These are phyloP conservation scores for Gyps fulvus DNA, from an alignment of 2,113 vertebrate species.

Conservation along the genomic window DNA sequence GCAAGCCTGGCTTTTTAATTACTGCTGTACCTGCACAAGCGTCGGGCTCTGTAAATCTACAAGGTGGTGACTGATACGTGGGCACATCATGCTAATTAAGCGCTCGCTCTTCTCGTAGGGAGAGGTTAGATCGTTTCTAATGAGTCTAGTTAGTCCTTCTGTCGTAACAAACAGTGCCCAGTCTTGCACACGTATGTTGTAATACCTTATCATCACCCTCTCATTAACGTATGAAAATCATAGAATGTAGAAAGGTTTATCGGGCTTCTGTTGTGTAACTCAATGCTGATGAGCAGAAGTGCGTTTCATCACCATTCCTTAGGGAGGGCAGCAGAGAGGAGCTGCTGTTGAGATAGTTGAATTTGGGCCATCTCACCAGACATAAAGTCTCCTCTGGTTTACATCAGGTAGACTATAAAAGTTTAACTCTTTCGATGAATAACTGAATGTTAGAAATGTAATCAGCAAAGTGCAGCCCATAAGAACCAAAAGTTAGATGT, in stretches of 20 bases:
- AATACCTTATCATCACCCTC: constrained; percentile 59
- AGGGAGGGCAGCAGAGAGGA: not conserved
- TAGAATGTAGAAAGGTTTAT: constrained; percentile 14
- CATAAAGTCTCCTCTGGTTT: not conserved
- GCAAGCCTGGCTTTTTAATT: not conserved
- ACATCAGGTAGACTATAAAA: not conserved
- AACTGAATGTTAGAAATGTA: not conserved
- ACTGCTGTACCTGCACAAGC: not conserved
- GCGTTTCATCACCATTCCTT: not conserved
- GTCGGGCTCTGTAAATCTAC: not conserved
- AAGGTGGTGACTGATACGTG: not conserved
- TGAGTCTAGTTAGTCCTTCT: not conserved
- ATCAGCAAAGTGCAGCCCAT: not conserved
- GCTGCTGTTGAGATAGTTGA: not conserved
- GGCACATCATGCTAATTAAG: not conserved
- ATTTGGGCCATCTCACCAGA: not conserved
- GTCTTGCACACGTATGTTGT: constrained; percentile 10
- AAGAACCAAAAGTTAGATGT: not conserved
- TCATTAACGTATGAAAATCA: constrained; percentile 24
- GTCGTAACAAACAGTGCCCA: not conserved
- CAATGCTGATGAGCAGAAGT: not conserved
- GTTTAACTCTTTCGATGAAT: not conserved
- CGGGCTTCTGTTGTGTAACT: constrained; percentile 13
- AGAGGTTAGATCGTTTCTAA: not conserved
- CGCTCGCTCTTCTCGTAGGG: not conserved